Conservation (phyloP, 2,888 invertebrate species). For the Drosophila mulleri region DNA sequence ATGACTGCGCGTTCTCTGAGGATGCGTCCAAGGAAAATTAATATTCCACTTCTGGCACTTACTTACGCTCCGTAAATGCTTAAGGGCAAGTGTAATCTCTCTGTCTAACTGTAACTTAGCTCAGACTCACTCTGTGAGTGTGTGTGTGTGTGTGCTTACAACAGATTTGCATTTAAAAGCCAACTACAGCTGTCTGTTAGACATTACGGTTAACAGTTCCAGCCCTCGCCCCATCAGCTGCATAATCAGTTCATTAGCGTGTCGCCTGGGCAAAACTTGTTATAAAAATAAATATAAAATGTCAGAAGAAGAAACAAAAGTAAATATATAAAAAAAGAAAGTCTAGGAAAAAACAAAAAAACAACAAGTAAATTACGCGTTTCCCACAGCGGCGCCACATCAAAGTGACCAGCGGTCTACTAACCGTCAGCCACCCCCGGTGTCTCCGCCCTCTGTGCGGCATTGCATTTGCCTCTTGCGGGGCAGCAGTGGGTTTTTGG, state of each 20-base stretch:
- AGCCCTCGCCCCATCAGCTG: conserved; percentile 14
- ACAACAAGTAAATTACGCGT: conserved; percentile 80
- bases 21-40: conserved; percentile 73
- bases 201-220: background rate
- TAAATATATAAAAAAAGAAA: conserved; percentile 20
- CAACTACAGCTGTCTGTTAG: conserved; percentile 1
- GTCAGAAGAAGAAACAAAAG: conserved; percentile 5
- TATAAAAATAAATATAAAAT: conserved; percentile 15
- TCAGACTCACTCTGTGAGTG: background rate
- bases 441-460: background rate
- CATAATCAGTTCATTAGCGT: conserved; percentile 76
- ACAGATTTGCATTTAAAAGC: conserved; percentile 67
- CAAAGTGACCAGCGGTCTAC: conserved; percentile 80
- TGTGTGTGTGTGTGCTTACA: conserved; percentile 32
- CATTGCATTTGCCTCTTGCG: conserved; percentile 33
- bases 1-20: conserved; percentile 56
- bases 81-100: conserved; percentile 67
- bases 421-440: background rate
- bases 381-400: conserved; percentile 82
- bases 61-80: conserved; percentile 76
- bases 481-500: conserved; percentile 6
- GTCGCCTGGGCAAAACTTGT: conserved; percentile 31
- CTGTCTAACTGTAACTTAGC: conserved; percentile 34
- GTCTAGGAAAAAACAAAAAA: conserved; percentile 1
- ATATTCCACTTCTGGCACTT: conserved; percentile 81